Percentiles rank a stretch among this genome's conserved stretches.
Evolutionary conservation across 2,113 vertebrate species (phyloP).

Genomic region (Archilochus colubris): DNA sequence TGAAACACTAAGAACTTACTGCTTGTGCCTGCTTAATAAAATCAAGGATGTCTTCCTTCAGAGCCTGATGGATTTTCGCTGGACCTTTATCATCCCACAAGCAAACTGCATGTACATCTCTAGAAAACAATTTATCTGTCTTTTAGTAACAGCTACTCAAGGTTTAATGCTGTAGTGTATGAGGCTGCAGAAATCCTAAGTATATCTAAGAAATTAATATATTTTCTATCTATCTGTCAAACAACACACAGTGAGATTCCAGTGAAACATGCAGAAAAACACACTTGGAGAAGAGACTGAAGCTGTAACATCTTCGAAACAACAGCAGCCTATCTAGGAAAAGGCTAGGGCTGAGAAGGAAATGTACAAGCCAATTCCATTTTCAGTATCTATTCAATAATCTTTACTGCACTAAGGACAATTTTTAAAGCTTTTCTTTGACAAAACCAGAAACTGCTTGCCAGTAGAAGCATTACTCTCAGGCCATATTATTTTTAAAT

Average conservation of each 20-base stretch:
- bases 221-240: background rate
- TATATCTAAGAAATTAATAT: background rate
- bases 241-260: background rate
- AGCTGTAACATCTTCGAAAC: background rate
- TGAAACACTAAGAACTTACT: constrained; percentile 77
- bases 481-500: background rate
- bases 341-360: background rate
- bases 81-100: constrained; percentile 99
- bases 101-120: constrained; percentile 97
- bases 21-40: constrained; percentile 99
- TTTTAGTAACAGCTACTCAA: constrained; percentile 19
- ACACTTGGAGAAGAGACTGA: background rate
- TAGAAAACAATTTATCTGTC: constrained; percentile 65
- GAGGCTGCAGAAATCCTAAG: background rate
- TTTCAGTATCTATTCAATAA: background rate
- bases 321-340: background rate
- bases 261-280: background rate
- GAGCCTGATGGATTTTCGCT: constrained; percentile 98
- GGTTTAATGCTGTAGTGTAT: background rate
- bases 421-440: background rate
- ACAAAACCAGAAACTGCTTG: background rate
- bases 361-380: background rate
- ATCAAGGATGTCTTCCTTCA: constrained; percentile 98
- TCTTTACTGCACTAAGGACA: background rate
- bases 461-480: background rate